Base-by-base conservation (phyloP, 2,797 vertebrate species). In the Mallotus villosus region DNA sequence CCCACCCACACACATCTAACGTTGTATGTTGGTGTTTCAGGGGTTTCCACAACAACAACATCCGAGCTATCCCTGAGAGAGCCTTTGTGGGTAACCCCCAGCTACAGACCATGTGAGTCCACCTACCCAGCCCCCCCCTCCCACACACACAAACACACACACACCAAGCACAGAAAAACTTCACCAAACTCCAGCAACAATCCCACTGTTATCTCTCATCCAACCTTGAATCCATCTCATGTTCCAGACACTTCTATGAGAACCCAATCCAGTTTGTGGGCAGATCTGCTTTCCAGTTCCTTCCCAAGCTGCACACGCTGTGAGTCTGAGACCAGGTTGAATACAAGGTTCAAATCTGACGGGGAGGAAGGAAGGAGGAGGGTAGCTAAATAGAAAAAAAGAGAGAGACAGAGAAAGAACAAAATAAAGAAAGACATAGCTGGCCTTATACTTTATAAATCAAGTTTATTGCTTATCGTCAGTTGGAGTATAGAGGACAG, bases 231-330 rank as follows among this genome's bases (percentile, higher is more conserved):
- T 14, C 63, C 57, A 7, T 51, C 19, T 82, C 71, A 74, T 11
- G 80, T 67, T 49, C n/a, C 91, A 98, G 97, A 86, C 95, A 98
- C 81, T 98, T 98, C 78, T 98, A 97, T 27, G 96, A 96, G 87
- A 98, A 98, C 78, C 97, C 96, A 37, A 97, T 98, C 92, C 97
- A 97, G 93, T 95, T 92, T 87, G 97, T 98, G 82, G 97, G 97
- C 79, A 94, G 93, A 78, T 97, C 97, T 0, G 95, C 96, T 11
- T 98, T 97, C 94, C 96, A 96, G 92, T 93, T 95, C 89, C 87
- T 98, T 90, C 95, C 97, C 17, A 96, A 97, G 86, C 86, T 98
- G 74, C 97, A 97, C 89, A 98, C 97, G 0, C 94, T 98, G 97
- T 98, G 89, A 95, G 97, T 96, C 89, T 59, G 21, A 59, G 5